Base-by-base conservation (phyloP, 1,140 invertebrate genomes). In the Oedothorax gibbosus region DNA sequence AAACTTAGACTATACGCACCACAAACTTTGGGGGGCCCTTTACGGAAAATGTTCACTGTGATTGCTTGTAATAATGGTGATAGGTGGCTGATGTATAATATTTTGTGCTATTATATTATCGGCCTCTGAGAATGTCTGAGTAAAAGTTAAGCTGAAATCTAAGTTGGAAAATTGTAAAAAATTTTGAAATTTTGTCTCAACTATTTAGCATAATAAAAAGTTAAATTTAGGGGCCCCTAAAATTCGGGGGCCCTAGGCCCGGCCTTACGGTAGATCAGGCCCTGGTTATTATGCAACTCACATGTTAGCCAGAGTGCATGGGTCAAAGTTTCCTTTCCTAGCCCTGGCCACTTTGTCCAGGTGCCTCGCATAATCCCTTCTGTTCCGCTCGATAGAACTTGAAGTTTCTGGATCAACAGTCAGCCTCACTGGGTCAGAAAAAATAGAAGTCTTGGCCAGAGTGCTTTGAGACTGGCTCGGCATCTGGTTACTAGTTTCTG, bases 251-350 rank as follows among this genome's bases (percentile, higher is more conserved):
- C 9, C n/a, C 12, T 14, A 60, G 9, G 57, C 12, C 7, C 4
- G 12, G 12, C n/a, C 4, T 60, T 60, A 6, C 4, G 4, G n/a
- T n/a, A 60, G 12, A 60, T 66, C 10, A 4, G 12, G 9, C 49
- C 20, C 18, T 18, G 53, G 12, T 18, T 18, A 18, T 18, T 9
- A 18, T 53, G 12, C n/a, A 54, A 79, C 77, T 79, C 68, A 79
- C 77, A 79, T 10, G 54, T 66, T 79, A 21, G 62, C 53, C 11
- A 79, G 53, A 51, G 64, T 9, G 12, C 49, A 66, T 6, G 77
- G 77, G 15, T 79, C 20, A 56, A 79, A 79, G 56, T 79, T 79
- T 35, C 62, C 50, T 54, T 15, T 79, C 68, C 56, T 54, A 15
- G 77, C 35, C 9, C 77, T 62, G 35, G 62, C 51, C 54, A 79